Evolutionary conservation across 2,888 invertebrate genomes (phyloP), one percentile per base, ranked within the genome.

Genomic region (Macrosoma leucophasiata): DNA sequence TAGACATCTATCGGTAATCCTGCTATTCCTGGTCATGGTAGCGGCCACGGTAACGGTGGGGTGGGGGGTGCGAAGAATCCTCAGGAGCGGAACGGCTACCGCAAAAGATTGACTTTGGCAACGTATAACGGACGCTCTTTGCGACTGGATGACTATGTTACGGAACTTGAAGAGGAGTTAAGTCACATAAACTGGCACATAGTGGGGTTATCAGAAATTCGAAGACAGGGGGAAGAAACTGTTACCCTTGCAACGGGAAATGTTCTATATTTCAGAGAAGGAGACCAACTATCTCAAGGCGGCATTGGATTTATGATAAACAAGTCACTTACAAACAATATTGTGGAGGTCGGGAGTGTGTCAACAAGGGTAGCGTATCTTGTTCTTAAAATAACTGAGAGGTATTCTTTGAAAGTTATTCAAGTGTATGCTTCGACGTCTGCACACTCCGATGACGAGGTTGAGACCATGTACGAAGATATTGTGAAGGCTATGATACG

Each of bases 221-320:
- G 24, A 29, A 22, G 37, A 37, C 12, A 25, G 25, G 28, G 25
- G 5, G 24, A 14, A 29, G 29, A 14, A 20, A 25, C 14, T 26
- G 20, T 15, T 13, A 34, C 17, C 15, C 11, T 28, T 9, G 4
- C 8, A 3, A 18, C 19, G 10, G 17, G 28, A 4, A n/a, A 28
- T 12, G 2, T 28, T n/a, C 12, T 28, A 17, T 28, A 28, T 18
- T 28, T 4, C 27, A 33, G 41, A 31, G 43, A 49, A 30, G 34
- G 46, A 20, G 33, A 41, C 9, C 35, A 33, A 8, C 27, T 17
- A 15, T 39, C 37, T 24, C 39, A 39, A 13, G 39, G 40, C 30
- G 43, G 39, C 31, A 36, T 33, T 22, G 40, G 38, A 26, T 41
- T 43, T 28, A 7, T 41, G 19, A 38, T 41, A 31, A 25, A 36